Evolutionary conservation across 2,888 invertebrate genomes (phyloP).

Genomic region (Myopa tessellatipennis): DNA sequence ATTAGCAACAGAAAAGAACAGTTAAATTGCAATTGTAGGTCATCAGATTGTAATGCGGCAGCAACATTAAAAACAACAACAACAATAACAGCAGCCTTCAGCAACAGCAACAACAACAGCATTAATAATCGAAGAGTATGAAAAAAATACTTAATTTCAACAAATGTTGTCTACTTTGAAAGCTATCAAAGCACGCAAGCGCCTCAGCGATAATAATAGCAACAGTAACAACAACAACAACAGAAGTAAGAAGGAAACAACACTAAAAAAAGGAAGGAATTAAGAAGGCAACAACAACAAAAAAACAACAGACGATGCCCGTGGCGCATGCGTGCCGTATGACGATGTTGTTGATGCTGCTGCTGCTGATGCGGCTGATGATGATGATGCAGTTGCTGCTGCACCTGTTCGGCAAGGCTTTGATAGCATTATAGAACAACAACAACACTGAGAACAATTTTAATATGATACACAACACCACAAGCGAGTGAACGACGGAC

Average conservation of each 20-base stretch:
- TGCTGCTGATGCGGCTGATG: neutral
- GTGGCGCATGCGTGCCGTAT: constrained; percentile 21
- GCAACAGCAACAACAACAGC: neutral
- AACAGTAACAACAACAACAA: neutral
- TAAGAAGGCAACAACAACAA: neutral
- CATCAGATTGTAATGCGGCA: constrained; percentile 15
- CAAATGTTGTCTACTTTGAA: constrained; percentile 49
- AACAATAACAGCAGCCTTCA: neutral
- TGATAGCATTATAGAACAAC: neutral
- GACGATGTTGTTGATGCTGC: neutral
- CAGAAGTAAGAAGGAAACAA: neutral
- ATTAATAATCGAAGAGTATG: neutral
- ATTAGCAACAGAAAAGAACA: neutral
- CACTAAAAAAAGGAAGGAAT: neutral
- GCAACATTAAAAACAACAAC: constrained; percentile 6
- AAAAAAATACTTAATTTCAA: constrained; percentile 3
- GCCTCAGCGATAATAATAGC: constrained; percentile 4
- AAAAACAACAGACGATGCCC: neutral
- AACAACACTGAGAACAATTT: neutral
- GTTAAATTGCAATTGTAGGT: constrained; percentile 7
- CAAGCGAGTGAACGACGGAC: neutral
- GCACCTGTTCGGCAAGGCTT: constrained; percentile 3
- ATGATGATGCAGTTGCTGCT: neutral
- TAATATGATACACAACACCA: neutral
- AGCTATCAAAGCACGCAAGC: constrained; percentile 40